Percentiles rank a stretch among this genome's conserved stretches.
phyloP scores from a whole-genome alignment of 2,113 vertebrate species.

The Elephas maximus region DNA sequence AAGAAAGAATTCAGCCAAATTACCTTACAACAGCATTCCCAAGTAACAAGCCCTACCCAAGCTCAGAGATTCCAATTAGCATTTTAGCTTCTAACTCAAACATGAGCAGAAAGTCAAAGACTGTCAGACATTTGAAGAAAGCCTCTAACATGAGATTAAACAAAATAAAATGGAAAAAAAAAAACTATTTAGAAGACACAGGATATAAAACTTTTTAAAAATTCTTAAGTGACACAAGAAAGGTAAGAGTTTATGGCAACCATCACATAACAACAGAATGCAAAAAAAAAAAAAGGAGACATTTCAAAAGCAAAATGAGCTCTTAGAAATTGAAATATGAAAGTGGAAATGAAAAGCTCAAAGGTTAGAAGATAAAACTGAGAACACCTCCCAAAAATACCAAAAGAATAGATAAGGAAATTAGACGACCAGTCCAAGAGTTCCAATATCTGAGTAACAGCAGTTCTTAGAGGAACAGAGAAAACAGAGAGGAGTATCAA shows the following conservation, averaged over 20 bases:
- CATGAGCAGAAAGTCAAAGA: background rate
- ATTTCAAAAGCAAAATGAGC: background rate
- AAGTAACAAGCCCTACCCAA: background rate
- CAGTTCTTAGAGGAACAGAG: background rate
- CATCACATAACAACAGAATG: background rate
- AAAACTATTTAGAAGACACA: background rate
- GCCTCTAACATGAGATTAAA: background rate
- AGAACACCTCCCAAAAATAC: background rate
- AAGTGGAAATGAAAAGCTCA: background rate
- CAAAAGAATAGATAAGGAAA: background rate
- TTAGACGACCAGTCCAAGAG: background rate
- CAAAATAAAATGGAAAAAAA: background rate
- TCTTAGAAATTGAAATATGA: background rate
- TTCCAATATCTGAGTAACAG: background rate
- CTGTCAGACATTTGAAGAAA: background rate
- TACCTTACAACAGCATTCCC: too few relatives aligned
- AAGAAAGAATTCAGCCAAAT: background rate
- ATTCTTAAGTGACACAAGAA: background rate
- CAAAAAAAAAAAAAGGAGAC: background rate
- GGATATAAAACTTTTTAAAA: background rate
- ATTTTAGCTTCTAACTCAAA: conserved; percentile 2
- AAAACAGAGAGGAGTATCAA: background rate
- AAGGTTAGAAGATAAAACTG: background rate
- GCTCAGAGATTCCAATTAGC: background rate
- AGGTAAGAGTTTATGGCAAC: background rate